Evolutionary conservation across 2,797 vertebrate species (phyloP), one percentile per base, ranked within the genome.

Genomic region (Anguilla obscura): DNA sequence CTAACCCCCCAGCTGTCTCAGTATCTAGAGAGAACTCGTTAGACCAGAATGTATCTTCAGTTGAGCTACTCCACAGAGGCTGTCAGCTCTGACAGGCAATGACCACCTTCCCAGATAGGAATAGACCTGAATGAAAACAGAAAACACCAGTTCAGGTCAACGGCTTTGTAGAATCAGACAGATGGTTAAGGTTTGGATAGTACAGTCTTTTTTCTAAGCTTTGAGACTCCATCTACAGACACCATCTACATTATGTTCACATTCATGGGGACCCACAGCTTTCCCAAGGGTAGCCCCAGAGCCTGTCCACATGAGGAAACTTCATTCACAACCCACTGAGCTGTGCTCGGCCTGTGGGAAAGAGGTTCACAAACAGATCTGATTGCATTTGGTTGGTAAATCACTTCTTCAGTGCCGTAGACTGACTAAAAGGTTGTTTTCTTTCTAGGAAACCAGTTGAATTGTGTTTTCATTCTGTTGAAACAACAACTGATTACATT

Each of bases 371-470:
- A 88, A 60, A 56, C 3, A 48, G 45, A 86, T 85, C 74, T 86
- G 85, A 52, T 85, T 83, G 86, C 85, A 87, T 84, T 87, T 85
- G 8, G 0, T 1, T 7, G 85, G 93, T 93, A 93, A 93, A 88
- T 52, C 88, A 92, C 93, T 88, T 69, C 88, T 48, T 74, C 52
- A 69, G 50, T 12, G 16, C 45, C 33, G n/a, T 91, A 69, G 7
- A 1, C 8, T 9, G 80, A 88, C 54, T 90, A 90, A 89, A 89
- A 91, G 91, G 79, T 14, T 87, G 74, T 12, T 56, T 86, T 92
- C 94, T 93, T 94, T 95, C 95, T 95, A 95, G 93, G 94, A 95
- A 96, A 89, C 66, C 33, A 90, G 86, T 87, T 86, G 92, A 94
- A 95, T 83, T 82, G 1, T 21, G 18, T 45, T 80, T 80, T 80